phyloP scores from a whole-genome alignment of 2,888 invertebrate genomes.

The Scaptodrosophila latifasciaeformis region DNA sequence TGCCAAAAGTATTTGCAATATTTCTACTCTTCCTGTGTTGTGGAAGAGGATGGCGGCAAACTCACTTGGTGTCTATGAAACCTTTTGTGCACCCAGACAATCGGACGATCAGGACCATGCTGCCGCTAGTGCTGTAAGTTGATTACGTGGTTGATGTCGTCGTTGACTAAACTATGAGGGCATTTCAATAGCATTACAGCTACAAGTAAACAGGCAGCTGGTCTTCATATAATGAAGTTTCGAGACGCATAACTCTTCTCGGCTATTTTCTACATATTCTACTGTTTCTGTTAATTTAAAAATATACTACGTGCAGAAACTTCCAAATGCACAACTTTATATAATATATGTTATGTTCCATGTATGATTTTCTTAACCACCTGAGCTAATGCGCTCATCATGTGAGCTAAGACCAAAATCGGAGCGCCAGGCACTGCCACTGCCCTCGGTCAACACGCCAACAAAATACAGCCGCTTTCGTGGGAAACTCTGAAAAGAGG shows the following conservation, averaged over 20 bases:
- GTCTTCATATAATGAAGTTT: conserved; percentile 42
- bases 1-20: too few relatives aligned
- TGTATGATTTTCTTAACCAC: too few relatives aligned
- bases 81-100: conserved; percentile 12
- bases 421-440: conserved; percentile 47
- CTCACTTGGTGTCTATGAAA: conserved; percentile 2
- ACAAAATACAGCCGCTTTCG: conserved; percentile 39
- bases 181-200: conserved; percentile 34
- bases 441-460: conserved; percentile 37
- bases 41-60: conserved; percentile 24
- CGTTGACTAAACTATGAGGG: conserved; percentile 53
- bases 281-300: too few relatives aligned
- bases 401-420: conserved; percentile 27
- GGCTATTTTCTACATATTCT: conserved; percentile 35
- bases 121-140: conserved; percentile 50
- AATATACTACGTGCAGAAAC: conserved; percentile 61
- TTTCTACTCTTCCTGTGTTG: too few relatives aligned
- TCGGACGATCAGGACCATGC: neutral
- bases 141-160: conserved; percentile 66
- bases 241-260: conserved; percentile 37
- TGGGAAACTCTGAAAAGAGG: conserved; percentile 70
- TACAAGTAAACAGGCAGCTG: conserved; percentile 40
- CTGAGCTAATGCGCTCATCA: conserved; percentile 23
- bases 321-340: too few relatives aligned
- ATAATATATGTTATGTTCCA: too few relatives aligned